Evolutionary conservation across 1,140 invertebrate species (phyloP).

Genomic region (Ceratina australensis): DNA sequence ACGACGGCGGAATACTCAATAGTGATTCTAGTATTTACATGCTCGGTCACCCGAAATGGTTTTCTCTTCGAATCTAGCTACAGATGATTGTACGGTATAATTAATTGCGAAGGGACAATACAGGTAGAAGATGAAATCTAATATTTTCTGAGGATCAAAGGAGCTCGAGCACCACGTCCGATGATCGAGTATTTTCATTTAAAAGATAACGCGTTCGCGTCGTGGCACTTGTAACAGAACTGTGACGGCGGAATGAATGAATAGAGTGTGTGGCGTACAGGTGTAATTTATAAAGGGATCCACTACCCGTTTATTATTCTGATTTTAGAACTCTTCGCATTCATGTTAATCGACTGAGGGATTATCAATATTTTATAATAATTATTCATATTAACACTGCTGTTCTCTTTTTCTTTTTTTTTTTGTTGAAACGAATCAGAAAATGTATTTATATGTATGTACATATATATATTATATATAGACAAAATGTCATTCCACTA

Average conservation of each 20-base stretch:
- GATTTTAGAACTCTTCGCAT: constrained; percentile 60
- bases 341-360: constrained; percentile 61
- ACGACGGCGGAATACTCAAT: constrained; percentile 8
- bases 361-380: constrained; percentile 40
- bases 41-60: background rate
- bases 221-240: constrained; percentile 8
- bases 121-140: too few relatives aligned
- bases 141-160: too few relatives aligned
- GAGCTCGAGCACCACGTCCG: background rate
- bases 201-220: constrained; percentile 15
- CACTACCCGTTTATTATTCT: constrained; percentile 47
- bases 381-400: constrained; percentile 60
- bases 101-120: too few relatives aligned
- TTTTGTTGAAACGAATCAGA: constrained; percentile 70
- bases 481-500: constrained; percentile 54
- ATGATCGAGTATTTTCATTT: background rate
- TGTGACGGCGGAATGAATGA: background rate
- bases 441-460: constrained; percentile 56
- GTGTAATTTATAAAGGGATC: background rate
- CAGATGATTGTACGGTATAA: background rate
- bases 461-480: background rate
- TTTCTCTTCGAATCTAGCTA: constrained; percentile 3
- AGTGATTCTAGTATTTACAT: constrained; percentile 10
- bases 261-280: background rate
- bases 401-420: constrained; percentile 30